Evolutionary conservation across 2,797 vertebrate genomes (phyloP).

Genomic region (Sus cebifrons): DNA sequence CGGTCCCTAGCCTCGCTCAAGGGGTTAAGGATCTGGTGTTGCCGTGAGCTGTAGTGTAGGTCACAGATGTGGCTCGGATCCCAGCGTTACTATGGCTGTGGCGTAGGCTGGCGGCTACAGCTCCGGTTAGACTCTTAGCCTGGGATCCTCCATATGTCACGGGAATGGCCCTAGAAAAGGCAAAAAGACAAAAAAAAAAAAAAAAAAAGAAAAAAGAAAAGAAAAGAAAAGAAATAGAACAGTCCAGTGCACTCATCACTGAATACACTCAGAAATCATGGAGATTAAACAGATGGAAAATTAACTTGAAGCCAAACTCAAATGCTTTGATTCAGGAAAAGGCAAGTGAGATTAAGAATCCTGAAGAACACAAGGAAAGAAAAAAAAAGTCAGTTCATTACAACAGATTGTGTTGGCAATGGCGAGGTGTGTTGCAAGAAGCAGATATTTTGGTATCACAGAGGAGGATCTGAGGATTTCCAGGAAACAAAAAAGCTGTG

Average conservation of each 20-base stretch:
- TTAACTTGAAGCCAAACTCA: slow-evolving; percentile 55
- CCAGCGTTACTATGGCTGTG: too few relatives aligned
- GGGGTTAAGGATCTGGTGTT: too few relatives aligned
- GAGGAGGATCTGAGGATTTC: slow-evolving; percentile 52
- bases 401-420: slow-evolving; percentile 26
- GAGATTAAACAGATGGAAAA: slow-evolving; percentile 49
- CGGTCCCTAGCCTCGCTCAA: too few relatives aligned
- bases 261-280: slow-evolving; percentile 14
- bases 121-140: too few relatives aligned
- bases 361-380: slow-evolving; percentile 3
- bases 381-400: background rate
- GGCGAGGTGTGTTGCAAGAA: slow-evolving; percentile 40
- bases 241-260: background rate
- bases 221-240: background rate
- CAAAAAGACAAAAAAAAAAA: too few relatives aligned
- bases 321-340: slow-evolving; percentile 18
- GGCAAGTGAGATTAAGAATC: slow-evolving; percentile 26
- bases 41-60: too few relatives aligned
- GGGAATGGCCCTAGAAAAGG: too few relatives aligned
- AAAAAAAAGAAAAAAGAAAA: too few relatives aligned
- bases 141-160: too few relatives aligned
- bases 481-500: slow-evolving; percentile 56
- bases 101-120: too few relatives aligned
- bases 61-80: too few relatives aligned
- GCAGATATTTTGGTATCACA: slow-evolving; percentile 48